Evolutionary conservation across 2,113 vertebrate genomes (phyloP).

Genomic region (Tachuris rubrigastra): DNA sequence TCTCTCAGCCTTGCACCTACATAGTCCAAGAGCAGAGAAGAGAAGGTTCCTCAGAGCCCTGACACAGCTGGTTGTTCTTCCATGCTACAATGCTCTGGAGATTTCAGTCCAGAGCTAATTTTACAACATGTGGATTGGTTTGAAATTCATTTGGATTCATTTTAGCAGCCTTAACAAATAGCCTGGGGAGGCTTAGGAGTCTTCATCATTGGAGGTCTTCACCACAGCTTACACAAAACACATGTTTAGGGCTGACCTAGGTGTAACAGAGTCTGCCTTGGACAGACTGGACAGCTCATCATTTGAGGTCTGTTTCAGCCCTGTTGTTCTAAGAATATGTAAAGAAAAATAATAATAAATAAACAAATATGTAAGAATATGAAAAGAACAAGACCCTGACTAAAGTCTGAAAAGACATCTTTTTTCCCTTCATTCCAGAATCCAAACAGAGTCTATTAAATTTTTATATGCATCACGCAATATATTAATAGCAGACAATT

Average conservation of each 20-base stretch:
- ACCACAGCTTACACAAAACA: neutral
- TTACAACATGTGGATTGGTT: neutral
- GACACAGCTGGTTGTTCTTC: neutral
- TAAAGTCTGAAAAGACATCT: neutral
- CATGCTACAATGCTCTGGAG: neutral
- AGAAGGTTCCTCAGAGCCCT: neutral
- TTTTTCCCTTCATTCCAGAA: neutral
- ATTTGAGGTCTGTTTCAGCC: neutral
- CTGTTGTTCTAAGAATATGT: neutral
- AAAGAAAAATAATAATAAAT: too few relatives aligned
- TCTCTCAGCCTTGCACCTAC: neutral
- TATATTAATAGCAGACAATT: neutral
- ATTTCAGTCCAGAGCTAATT: neutral
- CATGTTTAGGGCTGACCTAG: neutral
- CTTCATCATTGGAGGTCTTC: neutral
- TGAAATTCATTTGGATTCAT: neutral
- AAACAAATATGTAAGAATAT: neutral
- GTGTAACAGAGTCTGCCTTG: neutral
- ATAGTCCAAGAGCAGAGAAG: neutral
- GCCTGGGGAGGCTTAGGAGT: neutral
- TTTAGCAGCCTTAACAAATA: neutral
- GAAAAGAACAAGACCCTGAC: neutral
- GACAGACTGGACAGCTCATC: neutral
- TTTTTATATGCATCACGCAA: neutral
- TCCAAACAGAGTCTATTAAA: neutral